phyloP scores from a whole-genome alignment of 2,888 invertebrate species.

The Dorcus hopei region DNA sequence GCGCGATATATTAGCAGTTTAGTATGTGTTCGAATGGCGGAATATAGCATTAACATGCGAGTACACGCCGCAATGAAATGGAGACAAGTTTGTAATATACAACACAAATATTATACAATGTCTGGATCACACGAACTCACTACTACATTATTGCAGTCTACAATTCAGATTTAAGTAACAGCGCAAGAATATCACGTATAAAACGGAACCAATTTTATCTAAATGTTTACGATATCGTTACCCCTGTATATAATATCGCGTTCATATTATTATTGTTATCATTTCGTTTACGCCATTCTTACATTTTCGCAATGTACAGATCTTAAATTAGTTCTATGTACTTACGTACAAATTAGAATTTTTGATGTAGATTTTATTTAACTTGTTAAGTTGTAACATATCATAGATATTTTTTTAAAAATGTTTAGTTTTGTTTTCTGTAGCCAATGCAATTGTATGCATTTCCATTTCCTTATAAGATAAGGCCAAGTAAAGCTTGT shows the following conservation, averaged over 20 bases:
- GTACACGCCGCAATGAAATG: constrained; percentile 20
- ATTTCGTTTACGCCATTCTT: background rate
- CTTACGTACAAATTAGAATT: too few species aligned
- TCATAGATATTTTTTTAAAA: too few species aligned
- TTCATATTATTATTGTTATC: constrained; percentile 1
- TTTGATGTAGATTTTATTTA: too few species aligned
- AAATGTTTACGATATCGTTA: constrained; percentile 17
- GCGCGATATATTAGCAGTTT: constrained; percentile 16
- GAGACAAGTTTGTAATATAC: constrained; percentile 22
- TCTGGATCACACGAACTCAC: constrained; percentile 20
- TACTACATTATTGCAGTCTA: constrained; percentile 17
- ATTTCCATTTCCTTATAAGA: too few species aligned
- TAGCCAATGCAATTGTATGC: too few species aligned
- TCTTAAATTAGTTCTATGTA: background rate
- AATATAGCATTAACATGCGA: constrained; percentile 21
- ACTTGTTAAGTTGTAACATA: too few species aligned
- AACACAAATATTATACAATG: constrained; percentile 22
- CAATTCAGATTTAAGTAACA: constrained; percentile 23
- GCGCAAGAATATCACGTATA: constrained; percentile 20
- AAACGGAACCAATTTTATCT: constrained; percentile 21
- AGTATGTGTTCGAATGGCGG: constrained; percentile 17
- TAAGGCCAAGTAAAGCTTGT: background rate
- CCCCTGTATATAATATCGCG: background rate
- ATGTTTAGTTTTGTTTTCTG: too few species aligned
- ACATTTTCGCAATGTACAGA: background rate